Evolutionary conservation across 1,140 invertebrate species (phyloP), one percentile per base, ranked within the genome.

Genomic region (Andricus grossulariae): DNA sequence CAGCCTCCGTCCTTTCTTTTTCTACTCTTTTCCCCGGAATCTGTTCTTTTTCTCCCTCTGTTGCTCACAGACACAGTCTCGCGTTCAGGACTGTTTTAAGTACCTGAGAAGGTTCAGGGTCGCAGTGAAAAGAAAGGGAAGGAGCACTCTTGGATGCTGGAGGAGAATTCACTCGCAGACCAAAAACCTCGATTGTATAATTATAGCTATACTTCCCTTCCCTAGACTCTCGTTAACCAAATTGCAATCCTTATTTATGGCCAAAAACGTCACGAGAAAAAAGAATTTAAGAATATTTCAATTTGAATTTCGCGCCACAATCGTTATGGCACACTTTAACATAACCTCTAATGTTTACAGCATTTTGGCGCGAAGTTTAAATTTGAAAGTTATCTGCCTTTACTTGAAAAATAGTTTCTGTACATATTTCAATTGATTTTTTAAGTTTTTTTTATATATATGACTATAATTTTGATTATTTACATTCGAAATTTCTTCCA

Each of bases 41-140:
- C 73, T 73, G 60, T 45, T 52, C 49, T 55, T 76, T 81, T 78
- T 83, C 82, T 83, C 79, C 50, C 71, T n/a, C 75, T 52, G 73
- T 76, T 82, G 77, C 77, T 80, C 66, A 57, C 70, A 51, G 71
- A 78, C 71, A 70, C 73, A 51, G 73, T 72, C 78, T 51, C 32
- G 75, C 72, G 75, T 76, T 51, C 70, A 75, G 72, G 73, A 39
- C 71, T 72, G 60, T 66, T 66, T 66, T 66, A 66, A 66, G 60
- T 66, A 66, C 60, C 60, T 66, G 60, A 66, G 60, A 66, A 66
- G 45, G 60, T 66, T 66, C 60, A 66, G 60, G 60, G 60, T 66
- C 60, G 60, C 60, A 25, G 45, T 8, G 60, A n/a, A 66, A 39
- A 16, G 25, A 16, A 25, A 45, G 21, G 57, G 21, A 32, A 16